Evolutionary conservation across 2,113 vertebrate genomes (phyloP).

Genomic region (Nipponia nippon): DNA sequence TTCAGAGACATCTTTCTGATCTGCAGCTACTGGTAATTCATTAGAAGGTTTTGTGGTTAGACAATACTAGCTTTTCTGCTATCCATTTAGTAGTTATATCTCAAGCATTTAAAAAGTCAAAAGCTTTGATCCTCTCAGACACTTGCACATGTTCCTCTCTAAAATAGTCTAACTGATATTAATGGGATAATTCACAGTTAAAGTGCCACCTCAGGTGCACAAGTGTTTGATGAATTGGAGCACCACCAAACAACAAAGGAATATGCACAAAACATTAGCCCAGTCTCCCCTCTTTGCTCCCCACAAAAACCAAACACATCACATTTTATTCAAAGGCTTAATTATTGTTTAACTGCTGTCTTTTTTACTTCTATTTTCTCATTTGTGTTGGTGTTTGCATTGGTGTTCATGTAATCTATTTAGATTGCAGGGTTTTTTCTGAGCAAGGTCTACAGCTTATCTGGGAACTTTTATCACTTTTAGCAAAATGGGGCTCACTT

Average conservation of each 20-base stretch:
- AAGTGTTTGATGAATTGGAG: neutral
- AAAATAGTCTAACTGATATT: neutral
- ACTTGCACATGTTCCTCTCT: neutral
- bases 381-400: neutral
- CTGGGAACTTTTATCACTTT: neutral
- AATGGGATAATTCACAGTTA: neutral
- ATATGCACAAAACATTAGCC: neutral
- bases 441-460: neutral
- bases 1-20: neutral
- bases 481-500: neutral
- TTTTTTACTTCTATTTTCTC: neutral
- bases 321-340: neutral
- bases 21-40: neutral
- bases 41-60: neutral
- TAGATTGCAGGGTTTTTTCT: neutral
- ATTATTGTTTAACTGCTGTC: neutral
- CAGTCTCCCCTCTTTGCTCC: neutral
- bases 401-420: neutral
- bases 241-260: neutral
- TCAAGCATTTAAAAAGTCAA: neutral
- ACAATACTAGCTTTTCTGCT: neutral
- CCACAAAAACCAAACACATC: neutral
- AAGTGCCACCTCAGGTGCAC: neutral
- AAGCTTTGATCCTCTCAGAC: neutral
- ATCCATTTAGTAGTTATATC: neutral